Percentiles rank a stretch among this genome's conserved stretches.
Conservation (phyloP, 2,113 vertebrate genomes). For the Rhineura floridana region DNA sequence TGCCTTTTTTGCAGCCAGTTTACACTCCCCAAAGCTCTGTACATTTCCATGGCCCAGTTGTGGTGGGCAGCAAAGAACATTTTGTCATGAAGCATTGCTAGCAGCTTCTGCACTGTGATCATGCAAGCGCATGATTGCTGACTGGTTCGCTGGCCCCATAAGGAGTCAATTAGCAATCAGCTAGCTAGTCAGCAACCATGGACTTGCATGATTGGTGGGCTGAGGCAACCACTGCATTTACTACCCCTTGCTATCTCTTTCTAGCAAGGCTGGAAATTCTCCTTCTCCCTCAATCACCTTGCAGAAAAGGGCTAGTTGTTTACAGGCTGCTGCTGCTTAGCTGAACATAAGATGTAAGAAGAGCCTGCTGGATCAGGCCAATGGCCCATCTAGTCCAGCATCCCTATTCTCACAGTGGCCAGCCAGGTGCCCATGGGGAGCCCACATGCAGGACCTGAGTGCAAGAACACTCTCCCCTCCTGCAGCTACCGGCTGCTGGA, state of each 20-base stretch:
- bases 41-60: not conserved
- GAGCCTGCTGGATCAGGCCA: too few relatives aligned
- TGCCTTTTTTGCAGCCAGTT: too few relatives aligned
- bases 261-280: too few relatives aligned
- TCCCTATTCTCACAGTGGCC: too few relatives aligned
- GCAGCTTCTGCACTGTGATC: not conserved
- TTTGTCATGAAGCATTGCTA: not conserved
- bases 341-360: too few relatives aligned
- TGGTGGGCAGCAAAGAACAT: not conserved
- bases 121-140: not conserved
- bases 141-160: not conserved
- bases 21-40: constrained; percentile 51
- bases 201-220: not conserved
- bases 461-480: too few relatives aligned
- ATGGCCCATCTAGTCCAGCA: too few relatives aligned
- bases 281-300: not conserved
- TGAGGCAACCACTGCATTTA: not conserved
- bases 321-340: not conserved
- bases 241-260: not conserved
- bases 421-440: too few relatives aligned
- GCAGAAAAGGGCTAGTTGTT: not conserved
- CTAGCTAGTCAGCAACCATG: not conserved
- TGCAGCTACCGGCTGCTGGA: too few relatives aligned
- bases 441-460: too few relatives aligned
- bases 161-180: not conserved